Base-by-base conservation (phyloP, 2,888 invertebrate species). In the Ditula angustiorana region DNA sequence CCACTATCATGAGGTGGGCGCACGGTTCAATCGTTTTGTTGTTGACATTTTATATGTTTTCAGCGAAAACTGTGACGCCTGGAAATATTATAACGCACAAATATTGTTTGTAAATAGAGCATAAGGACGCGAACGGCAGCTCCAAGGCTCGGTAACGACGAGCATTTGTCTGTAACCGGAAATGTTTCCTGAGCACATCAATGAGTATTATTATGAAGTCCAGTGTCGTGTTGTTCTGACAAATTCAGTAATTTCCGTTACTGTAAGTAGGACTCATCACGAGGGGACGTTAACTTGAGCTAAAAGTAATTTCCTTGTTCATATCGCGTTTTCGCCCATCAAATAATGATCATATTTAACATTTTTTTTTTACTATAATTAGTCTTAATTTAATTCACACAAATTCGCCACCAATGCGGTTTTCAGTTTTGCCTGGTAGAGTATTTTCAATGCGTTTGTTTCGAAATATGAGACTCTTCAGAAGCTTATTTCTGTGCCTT, bases 301-400 rank as follows among this genome's bases (percentile, higher is more conserved):
- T 50, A n/a, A 37, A 47, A 23, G 47, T 55, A 35, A 56, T 56
- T 61, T 62, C 37, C 61, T 62, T 37, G 56, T 41, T 26, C 5
- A 3, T 16, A 41, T 19, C 41, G 19, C 3, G 3, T 41, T 41
- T 10, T 41, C 2, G 19, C 8, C 19, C 19, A 8, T 1, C 16
- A 13, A 19, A 8, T 41, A 19, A 7, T 16, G 4, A 26, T 26
- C 26, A 26, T n/a, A 23, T 46, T 1, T n/a, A n/a, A n/a, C n/a
- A n/a, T n/a, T n/a, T n/a, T 46, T 46, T 2, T 46, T n/a, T n/a
- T 23, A 0, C n/a, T 5, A 11, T 23, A 46, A 11, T 11, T 10
- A 11, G 11, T 8, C 8, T 11, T n/a, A n/a, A n/a, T n/a, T n/a
- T n/a, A n/a, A n/a, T n/a, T n/a, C n/a, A n/a, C n/a, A 23, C n/a